Evolutionary conservation across 2,888 invertebrate genomes (phyloP).

Genomic region (Cynaeus angustus): DNA sequence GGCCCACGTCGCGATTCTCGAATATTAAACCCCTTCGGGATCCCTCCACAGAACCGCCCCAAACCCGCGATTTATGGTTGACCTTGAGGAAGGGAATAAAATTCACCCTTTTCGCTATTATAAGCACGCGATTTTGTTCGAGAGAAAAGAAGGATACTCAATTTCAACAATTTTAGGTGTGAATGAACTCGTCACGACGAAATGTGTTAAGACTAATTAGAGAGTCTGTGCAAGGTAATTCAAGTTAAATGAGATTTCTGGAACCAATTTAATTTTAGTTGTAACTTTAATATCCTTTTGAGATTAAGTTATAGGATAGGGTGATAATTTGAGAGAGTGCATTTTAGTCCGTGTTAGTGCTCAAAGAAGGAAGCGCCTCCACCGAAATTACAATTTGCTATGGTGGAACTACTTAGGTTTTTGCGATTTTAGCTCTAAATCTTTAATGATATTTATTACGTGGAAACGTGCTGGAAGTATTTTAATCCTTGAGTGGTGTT

Average conservation of each 20-base stretch:
- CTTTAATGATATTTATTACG: too few species aligned
- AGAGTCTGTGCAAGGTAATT: conserved; percentile 10
- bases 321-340: not conserved
- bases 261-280: conserved; percentile 28
- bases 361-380: too few species aligned
- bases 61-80: conserved; percentile 16
- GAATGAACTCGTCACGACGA: conserved; percentile 13
- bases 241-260: conserved; percentile 21
- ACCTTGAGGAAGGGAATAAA: conserved; percentile 18
- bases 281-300: conserved; percentile 13
- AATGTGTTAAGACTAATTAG: conserved; percentile 27
- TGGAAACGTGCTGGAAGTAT: too few species aligned
- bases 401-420: too few species aligned
- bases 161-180: conserved; percentile 22
- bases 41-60: conserved; percentile 7
- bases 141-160: too few species aligned
- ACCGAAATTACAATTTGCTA: too few species aligned
- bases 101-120: conserved; percentile 28
- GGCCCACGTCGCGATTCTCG: conserved; percentile 11
- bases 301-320: conserved; percentile 7
- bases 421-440: too few species aligned
- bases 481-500: too few species aligned
- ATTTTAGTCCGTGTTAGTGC: too few species aligned
- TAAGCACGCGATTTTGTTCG: conserved; percentile 22
- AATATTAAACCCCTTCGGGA: conserved; percentile 29